Evolutionary conservation across 2,888 invertebrate species (phyloP).

Genomic region (Apantesis nais): DNA sequence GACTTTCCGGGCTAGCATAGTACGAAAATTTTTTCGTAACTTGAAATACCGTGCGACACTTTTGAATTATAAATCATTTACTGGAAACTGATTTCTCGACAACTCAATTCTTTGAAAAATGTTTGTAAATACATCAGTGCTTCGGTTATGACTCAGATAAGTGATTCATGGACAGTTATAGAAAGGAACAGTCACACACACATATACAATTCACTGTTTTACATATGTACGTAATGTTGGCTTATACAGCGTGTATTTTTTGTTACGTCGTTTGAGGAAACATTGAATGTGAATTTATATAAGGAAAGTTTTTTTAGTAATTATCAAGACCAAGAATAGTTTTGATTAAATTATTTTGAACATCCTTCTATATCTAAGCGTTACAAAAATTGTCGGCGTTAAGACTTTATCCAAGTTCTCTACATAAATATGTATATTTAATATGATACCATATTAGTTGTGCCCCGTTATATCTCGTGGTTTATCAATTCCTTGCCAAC

Average conservation of each 20-base stretch:
- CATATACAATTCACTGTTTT: neutral
- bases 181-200: constrained; percentile 13
- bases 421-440: too few relatives aligned
- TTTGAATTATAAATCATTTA: neutral
- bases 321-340: neutral
- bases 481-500: neutral
- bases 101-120: constrained; percentile 8
- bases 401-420: too few relatives aligned
- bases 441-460: too few relatives aligned
- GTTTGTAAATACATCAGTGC: constrained; percentile 7
- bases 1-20: neutral
- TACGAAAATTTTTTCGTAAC: neutral
- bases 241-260: neutral
- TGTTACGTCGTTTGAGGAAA: neutral
- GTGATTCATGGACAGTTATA: constrained; percentile 17
- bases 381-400: too few relatives aligned
- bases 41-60: neutral
- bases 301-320: neutral
- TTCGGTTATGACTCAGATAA: constrained; percentile 11
- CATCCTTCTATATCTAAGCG: too few relatives aligned
- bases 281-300: neutral
- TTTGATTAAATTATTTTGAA: neutral
- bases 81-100: neutral
- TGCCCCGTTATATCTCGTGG: neutral
- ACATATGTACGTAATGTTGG: neutral